phyloP scores from a whole-genome alignment of 64 coral and sea anemone genomes.

The Trachythela sp. region DNA sequence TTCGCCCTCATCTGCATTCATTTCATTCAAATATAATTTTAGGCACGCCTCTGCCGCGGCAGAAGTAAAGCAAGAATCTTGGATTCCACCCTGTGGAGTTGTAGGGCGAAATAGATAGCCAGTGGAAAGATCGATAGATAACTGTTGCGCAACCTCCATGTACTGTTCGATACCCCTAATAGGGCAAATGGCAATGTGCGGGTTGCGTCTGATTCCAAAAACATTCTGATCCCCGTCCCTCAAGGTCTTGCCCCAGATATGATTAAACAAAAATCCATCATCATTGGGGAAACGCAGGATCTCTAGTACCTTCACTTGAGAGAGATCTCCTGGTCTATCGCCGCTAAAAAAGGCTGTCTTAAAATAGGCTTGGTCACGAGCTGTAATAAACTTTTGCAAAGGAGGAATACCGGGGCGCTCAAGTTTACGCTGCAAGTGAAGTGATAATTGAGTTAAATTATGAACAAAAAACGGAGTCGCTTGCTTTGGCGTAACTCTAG shows the following conservation, averaged over 20 bases:
- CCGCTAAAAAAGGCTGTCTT: background rate
- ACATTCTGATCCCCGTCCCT: background rate
- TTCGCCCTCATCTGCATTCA: too few species aligned
- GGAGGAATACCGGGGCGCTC: background rate
- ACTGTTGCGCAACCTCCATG: too few species aligned
- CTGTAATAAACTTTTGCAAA: background rate
- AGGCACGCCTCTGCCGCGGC: too few species aligned
- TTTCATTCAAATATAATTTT: too few species aligned
- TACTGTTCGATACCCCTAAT: background rate
- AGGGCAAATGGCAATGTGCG: background rate
- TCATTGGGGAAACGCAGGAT: background rate
- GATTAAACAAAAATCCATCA: background rate
- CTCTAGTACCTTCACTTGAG: background rate
- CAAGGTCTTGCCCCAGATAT: background rate
- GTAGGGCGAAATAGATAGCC: too few species aligned
- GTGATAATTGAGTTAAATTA: background rate
- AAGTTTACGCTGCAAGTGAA: background rate
- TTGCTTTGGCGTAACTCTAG: background rate
- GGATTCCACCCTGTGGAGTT: too few species aligned
- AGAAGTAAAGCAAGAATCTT: too few species aligned
- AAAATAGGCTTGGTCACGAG: background rate
- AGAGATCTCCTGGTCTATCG: background rate
- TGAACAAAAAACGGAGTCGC: background rate
- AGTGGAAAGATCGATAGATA: too few species aligned
- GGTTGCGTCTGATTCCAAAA: background rate